phyloP scores from a whole-genome alignment of 2,113 vertebrate species.

The Pipra filicauda region DNA sequence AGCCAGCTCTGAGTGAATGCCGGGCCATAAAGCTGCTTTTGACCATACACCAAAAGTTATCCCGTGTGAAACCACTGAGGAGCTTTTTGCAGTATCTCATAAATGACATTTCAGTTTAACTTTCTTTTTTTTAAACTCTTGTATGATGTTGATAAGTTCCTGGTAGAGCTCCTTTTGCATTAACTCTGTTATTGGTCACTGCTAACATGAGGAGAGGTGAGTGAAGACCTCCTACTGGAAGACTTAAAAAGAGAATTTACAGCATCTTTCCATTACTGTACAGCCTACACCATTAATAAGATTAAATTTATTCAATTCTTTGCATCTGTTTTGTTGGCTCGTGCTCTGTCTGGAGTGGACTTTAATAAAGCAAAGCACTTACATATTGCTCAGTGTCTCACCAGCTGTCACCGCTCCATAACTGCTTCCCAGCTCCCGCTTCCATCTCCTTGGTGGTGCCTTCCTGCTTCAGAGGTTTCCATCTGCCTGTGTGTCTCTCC shows the following conservation, averaged over 20 bases:
- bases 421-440: conserved; percentile 8
- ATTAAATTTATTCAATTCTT: neutral
- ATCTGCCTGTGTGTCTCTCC: conserved; percentile 7
- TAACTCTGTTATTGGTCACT: neutral
- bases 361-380: neutral
- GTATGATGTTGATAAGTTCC: neutral
- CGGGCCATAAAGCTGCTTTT: neutral
- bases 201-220: conserved; percentile 21
- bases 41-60: conserved; percentile 56
- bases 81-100: conserved; percentile 47
- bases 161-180: conserved; percentile 20
- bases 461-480: conserved; percentile 47
- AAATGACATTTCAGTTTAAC: conserved; percentile 50
- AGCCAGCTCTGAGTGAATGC: neutral
- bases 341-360: conserved; percentile 18
- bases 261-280: neutral
- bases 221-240: neutral
- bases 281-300: conserved; percentile 15
- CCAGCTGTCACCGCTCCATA: conserved; percentile 12
- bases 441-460: conserved; percentile 29
- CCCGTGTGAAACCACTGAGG: conserved; percentile 74
- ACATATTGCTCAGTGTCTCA: neutral
- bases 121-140: conserved; percentile 28
- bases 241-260: neutral
- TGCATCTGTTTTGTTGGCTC: conserved; percentile 58